These are phyloP conservation scores for Heteromurus nitidus DNA, from an alignment of 2,888 invertebrate species.

Conservation along the genomic window DNA sequence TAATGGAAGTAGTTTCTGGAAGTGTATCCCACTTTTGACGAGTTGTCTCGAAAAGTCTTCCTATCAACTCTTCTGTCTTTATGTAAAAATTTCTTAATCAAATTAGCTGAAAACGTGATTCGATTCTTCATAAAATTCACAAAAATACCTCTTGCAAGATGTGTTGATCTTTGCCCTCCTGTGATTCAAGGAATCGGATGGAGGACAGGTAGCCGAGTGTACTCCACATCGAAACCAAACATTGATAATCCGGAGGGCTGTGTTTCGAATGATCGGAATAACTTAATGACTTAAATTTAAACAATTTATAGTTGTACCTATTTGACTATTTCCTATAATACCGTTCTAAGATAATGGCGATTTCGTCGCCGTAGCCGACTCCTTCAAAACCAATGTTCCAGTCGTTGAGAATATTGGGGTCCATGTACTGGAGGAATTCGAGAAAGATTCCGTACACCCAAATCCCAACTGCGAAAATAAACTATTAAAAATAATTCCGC, in stretches of 20 bases:
- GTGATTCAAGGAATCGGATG: neutral
- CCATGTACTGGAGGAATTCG: neutral
- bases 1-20: neutral
- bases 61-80: neutral
- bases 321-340: too few species aligned
- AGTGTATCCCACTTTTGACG: neutral
- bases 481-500: neutral
- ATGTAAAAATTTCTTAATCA: neutral
- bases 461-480: neutral
- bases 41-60: neutral
- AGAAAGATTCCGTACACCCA: constrained; percentile 20
- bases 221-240: neutral
- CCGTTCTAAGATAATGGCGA: too few species aligned
- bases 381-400: constrained; percentile 17
- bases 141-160: too few species aligned
- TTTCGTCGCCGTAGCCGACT: neutral
- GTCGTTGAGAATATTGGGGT: neutral
- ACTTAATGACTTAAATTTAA: too few species aligned
- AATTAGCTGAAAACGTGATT: neutral
- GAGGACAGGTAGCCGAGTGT: constrained; percentile 14
- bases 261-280: too few species aligned
- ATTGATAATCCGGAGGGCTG: too few species aligned
- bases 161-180: too few species aligned
- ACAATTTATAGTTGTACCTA: too few species aligned
- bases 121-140: too few species aligned